These are phyloP conservation scores for Mormyrops attenuatus DNA, from an alignment of 2,797 vertebrate species.

Conservation along the genomic window DNA sequence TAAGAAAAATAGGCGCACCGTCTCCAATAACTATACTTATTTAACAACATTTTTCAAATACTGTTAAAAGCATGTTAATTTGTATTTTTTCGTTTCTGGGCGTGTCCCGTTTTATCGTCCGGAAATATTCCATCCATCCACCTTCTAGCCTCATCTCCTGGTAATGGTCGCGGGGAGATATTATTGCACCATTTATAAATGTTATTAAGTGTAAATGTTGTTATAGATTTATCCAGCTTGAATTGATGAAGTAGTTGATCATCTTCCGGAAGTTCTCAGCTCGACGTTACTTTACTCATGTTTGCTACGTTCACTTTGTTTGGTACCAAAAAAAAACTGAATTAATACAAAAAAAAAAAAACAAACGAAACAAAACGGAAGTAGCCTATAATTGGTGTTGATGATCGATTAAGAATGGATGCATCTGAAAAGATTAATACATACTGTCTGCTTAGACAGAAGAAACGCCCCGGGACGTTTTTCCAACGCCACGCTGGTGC, in stretches of 20 bases:
- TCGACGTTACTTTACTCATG: background rate
- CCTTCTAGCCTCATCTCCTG: background rate
- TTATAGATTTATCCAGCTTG: background rate
- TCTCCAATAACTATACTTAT: background rate
- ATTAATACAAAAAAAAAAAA: background rate
- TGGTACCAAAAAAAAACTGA: background rate
- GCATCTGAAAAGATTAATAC: background rate
- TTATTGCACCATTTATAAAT: background rate
- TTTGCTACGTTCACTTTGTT: background rate
- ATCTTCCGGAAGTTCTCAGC: background rate
- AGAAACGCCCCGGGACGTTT: fast-evolving
- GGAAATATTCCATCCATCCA: background rate
- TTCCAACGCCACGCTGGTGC: slow-evolving; percentile 45
- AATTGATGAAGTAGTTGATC: background rate
- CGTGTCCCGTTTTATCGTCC: background rate
- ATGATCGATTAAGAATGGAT: background rate
- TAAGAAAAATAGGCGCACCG: background rate
- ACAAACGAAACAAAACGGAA: background rate
- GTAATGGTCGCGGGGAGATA: background rate
- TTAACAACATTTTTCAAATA: background rate
- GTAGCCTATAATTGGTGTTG: background rate
- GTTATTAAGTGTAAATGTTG: background rate
- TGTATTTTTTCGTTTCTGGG: background rate
- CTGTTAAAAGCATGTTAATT: background rate
- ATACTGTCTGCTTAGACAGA: background rate